phyloP scores from a whole-genome alignment of 2,888 invertebrate genomes.

The Agonopterix heracliana region DNA sequence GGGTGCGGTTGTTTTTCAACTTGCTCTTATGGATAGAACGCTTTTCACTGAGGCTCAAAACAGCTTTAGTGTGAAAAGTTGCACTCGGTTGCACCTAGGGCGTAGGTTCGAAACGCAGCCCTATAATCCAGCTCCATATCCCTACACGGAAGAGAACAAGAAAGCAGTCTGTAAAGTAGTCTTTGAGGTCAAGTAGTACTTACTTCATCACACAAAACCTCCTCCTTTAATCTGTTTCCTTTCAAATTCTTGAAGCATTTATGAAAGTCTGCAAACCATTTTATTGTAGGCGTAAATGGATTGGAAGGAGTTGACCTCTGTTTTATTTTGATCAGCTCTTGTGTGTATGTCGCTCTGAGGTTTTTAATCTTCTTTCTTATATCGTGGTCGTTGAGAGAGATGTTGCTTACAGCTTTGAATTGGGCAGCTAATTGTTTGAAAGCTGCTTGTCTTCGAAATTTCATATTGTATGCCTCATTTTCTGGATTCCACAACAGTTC shows the following conservation, averaged over 20 bases:
- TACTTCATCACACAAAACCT: slow-evolving; percentile 21
- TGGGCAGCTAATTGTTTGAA: slow-evolving; percentile 40
- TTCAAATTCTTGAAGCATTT: slow-evolving; percentile 20
- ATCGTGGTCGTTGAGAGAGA: slow-evolving; percentile 38
- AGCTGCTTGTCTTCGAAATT: slow-evolving; percentile 41
- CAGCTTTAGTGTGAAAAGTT: no score
- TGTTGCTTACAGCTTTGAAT: slow-evolving; percentile 41
- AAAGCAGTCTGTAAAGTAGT: no score
- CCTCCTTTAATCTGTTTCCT: slow-evolving; percentile 9
- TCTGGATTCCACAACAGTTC: slow-evolving; percentile 60
- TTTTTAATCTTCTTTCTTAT: slow-evolving; percentile 48
- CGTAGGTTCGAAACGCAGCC: no score
- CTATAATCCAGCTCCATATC: no score
- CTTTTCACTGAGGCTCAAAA: no score
- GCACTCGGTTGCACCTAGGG: no score
- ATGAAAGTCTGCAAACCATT: slow-evolving; percentile 52
- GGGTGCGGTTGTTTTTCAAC: no score
- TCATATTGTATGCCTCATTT: slow-evolving; percentile 47
- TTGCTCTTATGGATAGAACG: no score
- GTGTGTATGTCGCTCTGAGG: slow-evolving; percentile 47
- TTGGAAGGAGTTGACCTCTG: slow-evolving; percentile 26
- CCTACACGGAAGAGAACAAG: no score
- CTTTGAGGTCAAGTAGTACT: slow-evolving; percentile 8
- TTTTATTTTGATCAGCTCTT: slow-evolving; percentile 49
- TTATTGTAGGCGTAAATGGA: slow-evolving; percentile 41